These are phyloP conservation scores for Eulithis prunata DNA, from an alignment of 2,888 invertebrate genomes.

Conservation along the genomic window DNA sequence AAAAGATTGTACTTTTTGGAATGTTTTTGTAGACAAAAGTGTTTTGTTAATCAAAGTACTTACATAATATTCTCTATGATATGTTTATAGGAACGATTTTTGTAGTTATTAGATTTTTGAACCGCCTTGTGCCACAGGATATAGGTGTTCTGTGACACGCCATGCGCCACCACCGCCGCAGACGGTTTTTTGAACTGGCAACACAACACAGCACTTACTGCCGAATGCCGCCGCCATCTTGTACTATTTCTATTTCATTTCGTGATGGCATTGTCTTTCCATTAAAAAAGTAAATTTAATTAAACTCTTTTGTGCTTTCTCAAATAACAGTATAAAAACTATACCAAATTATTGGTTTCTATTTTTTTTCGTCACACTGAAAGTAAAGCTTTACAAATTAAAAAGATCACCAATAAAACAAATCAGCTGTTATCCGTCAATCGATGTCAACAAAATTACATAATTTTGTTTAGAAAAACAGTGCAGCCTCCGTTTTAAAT, in stretches of 20 bases:
- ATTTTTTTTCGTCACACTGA: slow-evolving; percentile 43
- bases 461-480: slow-evolving; percentile 85
- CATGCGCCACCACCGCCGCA: too few relatives aligned
- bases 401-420: slow-evolving; percentile 80
- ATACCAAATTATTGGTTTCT: slow-evolving; percentile 51
- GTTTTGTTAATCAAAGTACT: too few relatives aligned
- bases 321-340: slow-evolving; percentile 55
- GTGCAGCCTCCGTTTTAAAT: slow-evolving; percentile 74
- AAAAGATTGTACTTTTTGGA: too few relatives aligned
- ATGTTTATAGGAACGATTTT: too few relatives aligned
- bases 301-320: slow-evolving; percentile 45
- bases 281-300: slow-evolving; percentile 68
- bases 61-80: too few relatives aligned
- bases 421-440: slow-evolving; percentile 85
- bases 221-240: slow-evolving; percentile 71
- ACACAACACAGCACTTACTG: neutral
- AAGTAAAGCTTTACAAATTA: slow-evolving; percentile 51
- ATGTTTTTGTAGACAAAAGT: too few relatives aligned
- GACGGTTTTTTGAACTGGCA: too few relatives aligned
- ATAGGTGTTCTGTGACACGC: too few relatives aligned
- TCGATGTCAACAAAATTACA: slow-evolving; percentile 86
- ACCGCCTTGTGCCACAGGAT: too few relatives aligned
- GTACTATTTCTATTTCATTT: slow-evolving; percentile 60
- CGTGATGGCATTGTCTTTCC: slow-evolving; percentile 68
- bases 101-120: too few relatives aligned